A percentile compares a stretch with the other conserved stretches of the same genome.
Conservation (phyloP, 2,888 invertebrate genomes). For the Phragmatobia fuliginosa region DNA sequence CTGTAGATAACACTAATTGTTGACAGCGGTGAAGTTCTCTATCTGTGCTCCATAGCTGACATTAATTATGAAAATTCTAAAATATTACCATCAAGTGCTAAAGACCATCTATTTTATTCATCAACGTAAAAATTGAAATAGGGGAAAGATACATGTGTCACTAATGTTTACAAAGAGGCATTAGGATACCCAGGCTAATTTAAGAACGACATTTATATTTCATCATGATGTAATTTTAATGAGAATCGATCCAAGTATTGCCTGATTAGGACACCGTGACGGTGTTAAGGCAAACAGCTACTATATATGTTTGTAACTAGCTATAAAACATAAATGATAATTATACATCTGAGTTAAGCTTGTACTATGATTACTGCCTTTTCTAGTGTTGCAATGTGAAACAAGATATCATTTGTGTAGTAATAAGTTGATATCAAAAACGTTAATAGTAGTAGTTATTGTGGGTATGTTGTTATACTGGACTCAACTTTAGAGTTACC, state of each 20-base stretch:
- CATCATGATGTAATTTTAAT: neutral
- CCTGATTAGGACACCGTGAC: neutral
- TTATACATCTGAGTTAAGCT: neutral
- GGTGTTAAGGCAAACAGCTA: slow-evolving; percentile 4
- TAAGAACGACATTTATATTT: neutral
- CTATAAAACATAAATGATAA: neutral
- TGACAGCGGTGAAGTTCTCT: no score
- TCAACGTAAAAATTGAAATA: no score
- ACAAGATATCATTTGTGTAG: neutral
- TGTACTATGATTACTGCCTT: neutral
- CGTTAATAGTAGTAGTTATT: neutral
- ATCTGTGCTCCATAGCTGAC: no score
- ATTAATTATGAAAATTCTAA: no score
- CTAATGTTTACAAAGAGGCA: neutral
- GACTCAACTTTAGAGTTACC: no score
- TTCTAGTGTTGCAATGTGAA: slow-evolving; percentile 1
- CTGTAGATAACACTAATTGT: no score
- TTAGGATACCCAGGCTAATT: neutral
- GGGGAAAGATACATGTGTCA: no score
- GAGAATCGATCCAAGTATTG: neutral
- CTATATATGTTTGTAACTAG: neutral
- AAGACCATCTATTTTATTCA: no score
- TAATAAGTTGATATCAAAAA: neutral
- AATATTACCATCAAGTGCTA: no score
- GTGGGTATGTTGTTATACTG: neutral